Base-by-base conservation (phyloP, 2,113 vertebrate species). In the Tyto alba region DNA sequence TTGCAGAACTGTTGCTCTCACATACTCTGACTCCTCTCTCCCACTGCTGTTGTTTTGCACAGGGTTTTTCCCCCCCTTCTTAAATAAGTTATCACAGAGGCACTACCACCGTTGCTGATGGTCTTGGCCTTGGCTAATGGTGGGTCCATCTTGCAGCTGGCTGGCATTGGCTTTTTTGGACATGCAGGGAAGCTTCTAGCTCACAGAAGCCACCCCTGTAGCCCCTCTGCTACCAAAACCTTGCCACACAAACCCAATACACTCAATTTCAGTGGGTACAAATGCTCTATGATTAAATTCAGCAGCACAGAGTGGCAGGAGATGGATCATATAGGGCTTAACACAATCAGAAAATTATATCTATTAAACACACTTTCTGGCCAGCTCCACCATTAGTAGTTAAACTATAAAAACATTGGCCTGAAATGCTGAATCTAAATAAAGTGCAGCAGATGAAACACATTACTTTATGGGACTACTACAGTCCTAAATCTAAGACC, bases 91-190 rank as follows among this genome's bases (percentile, higher is more conserved):
- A 18, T 7, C 17, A 5, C 18, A 64, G 50, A 47, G 29, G 11
- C 0, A 0, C 21, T 52, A 7, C 36, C 36, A 13, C 13, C 9
- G 5, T 3, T 1, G 3, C 14, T 82, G 11, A 76, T 1, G 2
- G 48, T 15, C 21, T 81, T 22, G 21, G 30, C 43, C 11, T 55
- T 53, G 30, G 16, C 45, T 40, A 77, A 45, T 3, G 10, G 9
- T 9, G 26, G 56, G 7, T 34, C 26, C 19, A 10, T 43, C 52
- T 43, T 43, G n/a, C 26, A 86, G 30, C 26, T 3, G 6, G 16
- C 63, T 77, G 63, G 45, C 11, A 17, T 18, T 32, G 14, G 27
- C 27, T 67, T 13, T 43, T 12, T 17, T 1, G 1, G 40, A 38
- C 38, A 48, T 0, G 8, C n/a, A 22, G 40, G 26, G 10, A 62